A percentile compares a stretch with the other conserved stretches of the same genome.
phyloP scores from a whole-genome alignment of 2,888 invertebrate species.

The Synanthedon andrenaeformis region DNA sequence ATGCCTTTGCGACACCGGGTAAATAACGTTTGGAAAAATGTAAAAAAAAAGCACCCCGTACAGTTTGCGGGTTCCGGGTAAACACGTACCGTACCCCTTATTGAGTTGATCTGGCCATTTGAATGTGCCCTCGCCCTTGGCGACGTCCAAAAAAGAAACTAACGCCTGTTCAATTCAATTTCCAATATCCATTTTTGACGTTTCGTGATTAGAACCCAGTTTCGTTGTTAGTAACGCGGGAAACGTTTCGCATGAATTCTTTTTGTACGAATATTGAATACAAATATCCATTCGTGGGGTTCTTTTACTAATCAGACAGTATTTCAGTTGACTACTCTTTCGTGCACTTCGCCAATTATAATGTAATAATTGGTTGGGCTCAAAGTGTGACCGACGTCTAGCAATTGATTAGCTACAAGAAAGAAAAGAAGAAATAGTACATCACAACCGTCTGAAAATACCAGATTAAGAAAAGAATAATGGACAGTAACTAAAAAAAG shows the following conservation, averaged over 20 bases:
- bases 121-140: slow-evolving; percentile 57
- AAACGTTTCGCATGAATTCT: slow-evolving; percentile 23
- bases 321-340: not conserved
- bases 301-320: not conserved
- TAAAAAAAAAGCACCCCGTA: slow-evolving; percentile 48
- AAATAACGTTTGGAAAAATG: slow-evolving; percentile 65
- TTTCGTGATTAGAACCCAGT: slow-evolving; percentile 68
- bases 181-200: slow-evolving; percentile 69
- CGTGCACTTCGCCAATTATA: no score
- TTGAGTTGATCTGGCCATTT: slow-evolving; percentile 69
- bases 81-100: slow-evolving; percentile 63
- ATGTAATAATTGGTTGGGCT: no score
- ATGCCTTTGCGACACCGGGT: slow-evolving; percentile 66
- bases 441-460: no score
- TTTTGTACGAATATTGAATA: slow-evolving; percentile 36
- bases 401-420: no score
- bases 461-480: no score
- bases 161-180: slow-evolving; percentile 54
- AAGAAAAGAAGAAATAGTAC: no score
- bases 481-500: no score
- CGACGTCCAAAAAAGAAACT: slow-evolving; percentile 42
- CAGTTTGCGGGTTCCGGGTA: slow-evolving; percentile 65
- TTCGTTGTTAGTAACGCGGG: slow-evolving; percentile 51
- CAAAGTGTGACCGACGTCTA: no score
- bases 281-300: slow-evolving; percentile 14